Percentiles rank a stretch among this genome's conserved stretches.
Conservation (phyloP, 2,888 invertebrate species). For the Diabrotica balteata region DNA sequence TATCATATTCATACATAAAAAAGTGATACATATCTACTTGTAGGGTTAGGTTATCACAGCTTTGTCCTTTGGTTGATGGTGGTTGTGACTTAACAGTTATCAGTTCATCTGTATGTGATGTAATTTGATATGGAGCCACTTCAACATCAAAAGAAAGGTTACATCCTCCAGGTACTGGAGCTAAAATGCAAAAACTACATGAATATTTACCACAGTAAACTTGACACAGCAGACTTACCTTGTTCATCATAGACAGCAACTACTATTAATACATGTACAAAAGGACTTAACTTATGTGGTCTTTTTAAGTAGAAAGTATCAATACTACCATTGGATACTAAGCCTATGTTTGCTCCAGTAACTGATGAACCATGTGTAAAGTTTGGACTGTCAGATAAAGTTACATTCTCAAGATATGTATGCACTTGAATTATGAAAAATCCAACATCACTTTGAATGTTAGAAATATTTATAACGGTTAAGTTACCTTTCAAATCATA, state of each 20-base stretch:
- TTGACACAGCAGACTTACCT: constrained; percentile 33
- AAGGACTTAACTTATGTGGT: constrained; percentile 24
- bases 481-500: constrained; percentile 43
- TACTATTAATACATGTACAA: constrained; percentile 36
- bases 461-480: constrained; percentile 53
- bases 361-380: constrained; percentile 55
- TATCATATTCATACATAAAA: constrained; percentile 68
- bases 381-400: constrained; percentile 60
- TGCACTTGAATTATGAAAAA: constrained; percentile 74
- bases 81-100: constrained; percentile 67
- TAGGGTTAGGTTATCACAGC: constrained; percentile 57
- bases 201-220: too few relatives aligned
- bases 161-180: constrained; percentile 81
- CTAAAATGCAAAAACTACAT: constrained; percentile 58
- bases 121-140: constrained; percentile 68
- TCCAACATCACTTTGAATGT: constrained; percentile 60
- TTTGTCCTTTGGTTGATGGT: constrained; percentile 56
- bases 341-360: constrained; percentile 70
- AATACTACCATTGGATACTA: constrained; percentile 28
- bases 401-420: constrained; percentile 65
- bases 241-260: constrained; percentile 40
- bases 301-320: constrained; percentile 38
- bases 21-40: constrained; percentile 68
- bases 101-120: constrained; percentile 57
- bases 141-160: constrained; percentile 70